phyloP scores from a whole-genome alignment of 92 coral and sea anemone genomes.

The Epizoanthus scotinus region DNA sequence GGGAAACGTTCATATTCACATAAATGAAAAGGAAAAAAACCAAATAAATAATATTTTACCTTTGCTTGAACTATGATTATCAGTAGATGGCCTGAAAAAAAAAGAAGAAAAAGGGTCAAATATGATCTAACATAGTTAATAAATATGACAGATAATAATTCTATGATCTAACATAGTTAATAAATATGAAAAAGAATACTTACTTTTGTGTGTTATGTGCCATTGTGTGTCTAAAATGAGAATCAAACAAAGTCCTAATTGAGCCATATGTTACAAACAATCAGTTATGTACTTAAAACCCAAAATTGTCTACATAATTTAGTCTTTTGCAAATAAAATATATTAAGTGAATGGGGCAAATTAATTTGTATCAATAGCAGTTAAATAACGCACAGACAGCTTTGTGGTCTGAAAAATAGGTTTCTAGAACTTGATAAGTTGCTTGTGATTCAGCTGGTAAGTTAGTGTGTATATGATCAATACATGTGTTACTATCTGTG shows the following conservation, averaged over 20 bases:
- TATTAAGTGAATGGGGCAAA: slow-evolving; percentile 28
- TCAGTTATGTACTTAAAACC: slow-evolving; percentile 34
- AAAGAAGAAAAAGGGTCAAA: slow-evolving; percentile 18
- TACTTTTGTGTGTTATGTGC: slow-evolving; percentile 33
- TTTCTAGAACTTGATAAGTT: slow-evolving; percentile 64
- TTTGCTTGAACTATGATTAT: slow-evolving; percentile 11
- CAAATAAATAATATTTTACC: slow-evolving; percentile 23
- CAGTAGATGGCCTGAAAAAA: slow-evolving; percentile 15
- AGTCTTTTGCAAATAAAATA: too few relatives aligned
- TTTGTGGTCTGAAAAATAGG: slow-evolving; percentile 8
- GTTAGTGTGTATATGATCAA: slow-evolving; percentile 75
- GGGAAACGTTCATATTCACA: slow-evolving; percentile 28
- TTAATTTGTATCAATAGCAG: slow-evolving; percentile 23
- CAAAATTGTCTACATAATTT: slow-evolving; percentile 11
- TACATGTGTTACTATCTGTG: too few relatives aligned
- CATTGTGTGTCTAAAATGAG: slow-evolving; percentile 34
- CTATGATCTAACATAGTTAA: too few relatives aligned
- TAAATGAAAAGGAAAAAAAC: slow-evolving; percentile 32
- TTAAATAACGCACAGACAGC: slow-evolving; percentile 18
- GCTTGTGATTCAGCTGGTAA: slow-evolving; percentile 50
- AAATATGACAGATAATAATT: slow-evolving; percentile 6
- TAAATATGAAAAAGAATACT: too few relatives aligned
- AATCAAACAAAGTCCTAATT: slow-evolving; percentile 30
- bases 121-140: slow-evolving; percentile 14
- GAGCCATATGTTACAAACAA: slow-evolving; percentile 28